Base-by-base conservation (phyloP, 2,113 vertebrate species). In the Megaceryle torquata region DNA sequence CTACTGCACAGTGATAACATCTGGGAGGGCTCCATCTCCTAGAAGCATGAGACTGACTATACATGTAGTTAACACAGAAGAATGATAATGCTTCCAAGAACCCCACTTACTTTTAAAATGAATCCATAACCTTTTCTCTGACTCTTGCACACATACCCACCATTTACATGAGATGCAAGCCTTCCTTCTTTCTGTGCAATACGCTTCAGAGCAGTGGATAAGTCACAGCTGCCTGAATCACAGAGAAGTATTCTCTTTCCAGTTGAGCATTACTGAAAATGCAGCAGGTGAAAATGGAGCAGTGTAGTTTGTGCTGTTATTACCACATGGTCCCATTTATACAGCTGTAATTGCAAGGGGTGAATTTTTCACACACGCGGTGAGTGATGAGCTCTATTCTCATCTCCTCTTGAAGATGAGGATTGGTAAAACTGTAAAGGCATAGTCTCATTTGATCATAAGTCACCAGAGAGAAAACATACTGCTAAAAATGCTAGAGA, bases 381-480 rank as follows among this genome's bases (percentile, higher is more conserved):
- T 10, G 13, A 90, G 44, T 8, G 20, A 92, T 41, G 57, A 88
- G 70, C 69, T 56, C 44, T 54, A 0, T 39, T 69, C 48, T 71
- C 2, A 1, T 28, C 51, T 78, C 35, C 29, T 72, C 78, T 35
- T 21, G 6, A 75, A 64, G 56, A 8, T 37, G 26, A 88, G 53
- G 69, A 44, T 2, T 69, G 79, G n/a, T 48, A 67, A 74, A 89
- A 82, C 28, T 37, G 53, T 33, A 68, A 44, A 91, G 60, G 33
- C 53, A 94, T 0, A 63, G 83, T 82, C 64, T 70, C 86, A 81
- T 71, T 87, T 86, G 91, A 86, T 72, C 8, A 0, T 33, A 95
- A 97, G 37, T 53, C 48, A 94, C 77, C 79, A 96, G 84, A 94
- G 93, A 89, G 77, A 92, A 93, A 84, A 90, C 54, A 72, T 5